Evolutionary conservation across 2,113 vertebrate species (phyloP).

Genomic region (Leiothrix lutea): DNA sequence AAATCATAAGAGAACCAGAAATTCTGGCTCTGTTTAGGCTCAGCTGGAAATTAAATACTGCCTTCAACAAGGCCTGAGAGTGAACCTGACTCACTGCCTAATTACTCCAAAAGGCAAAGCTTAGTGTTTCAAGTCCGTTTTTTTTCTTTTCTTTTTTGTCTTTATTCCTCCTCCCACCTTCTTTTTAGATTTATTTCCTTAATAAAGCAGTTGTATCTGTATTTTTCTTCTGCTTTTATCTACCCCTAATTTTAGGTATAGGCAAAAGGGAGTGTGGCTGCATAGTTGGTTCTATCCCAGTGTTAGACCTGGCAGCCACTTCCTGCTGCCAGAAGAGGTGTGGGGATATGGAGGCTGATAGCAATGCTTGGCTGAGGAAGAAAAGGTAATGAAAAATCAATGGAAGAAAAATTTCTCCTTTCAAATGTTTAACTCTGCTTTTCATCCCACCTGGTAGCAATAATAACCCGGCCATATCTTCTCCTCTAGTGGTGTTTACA

Average conservation of each 20-base stretch:
- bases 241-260: not conserved
- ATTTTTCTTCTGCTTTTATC: not conserved
- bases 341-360: not conserved
- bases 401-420: not conserved
- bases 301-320: rapidly evolving
- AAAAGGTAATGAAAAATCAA: not conserved
- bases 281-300: not conserved
- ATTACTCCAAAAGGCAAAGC: not conserved
- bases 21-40: not conserved
- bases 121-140: not conserved
- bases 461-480: not conserved
- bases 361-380: not conserved
- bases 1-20: not conserved
- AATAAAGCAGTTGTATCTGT: not conserved
- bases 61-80: not conserved
- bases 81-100: not conserved
- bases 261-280: not conserved
- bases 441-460: not conserved
- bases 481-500: not conserved
- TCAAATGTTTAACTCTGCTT: not conserved
- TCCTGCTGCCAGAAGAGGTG: not conserved
- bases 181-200: not conserved
- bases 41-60: not conserved
- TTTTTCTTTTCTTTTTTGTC: not conserved
- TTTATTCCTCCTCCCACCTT: not conserved